phyloP scores from a whole-genome alignment of 53 echinoderm and acorn worm genomes.

The Echinometra lucunter region DNA sequence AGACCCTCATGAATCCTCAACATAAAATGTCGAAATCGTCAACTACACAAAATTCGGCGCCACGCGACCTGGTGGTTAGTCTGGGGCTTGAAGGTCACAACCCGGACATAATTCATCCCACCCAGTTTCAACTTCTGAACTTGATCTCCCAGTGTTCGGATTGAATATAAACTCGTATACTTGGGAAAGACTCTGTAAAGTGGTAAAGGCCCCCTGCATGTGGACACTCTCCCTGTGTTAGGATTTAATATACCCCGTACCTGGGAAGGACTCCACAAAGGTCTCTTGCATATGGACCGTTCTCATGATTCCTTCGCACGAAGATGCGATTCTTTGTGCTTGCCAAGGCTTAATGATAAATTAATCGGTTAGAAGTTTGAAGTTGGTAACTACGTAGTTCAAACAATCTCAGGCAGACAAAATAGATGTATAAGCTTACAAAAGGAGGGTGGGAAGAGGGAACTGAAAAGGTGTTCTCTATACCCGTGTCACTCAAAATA shows the following conservation, averaged over 20 bases:
- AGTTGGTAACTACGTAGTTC: too few relatives aligned
- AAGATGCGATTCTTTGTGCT: neutral
- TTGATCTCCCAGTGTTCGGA: constrained; percentile 30
- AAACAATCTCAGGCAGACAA: too few relatives aligned
- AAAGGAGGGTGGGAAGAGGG: too few relatives aligned
- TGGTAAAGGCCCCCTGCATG: neutral
- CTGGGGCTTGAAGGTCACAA: constrained; percentile 11
- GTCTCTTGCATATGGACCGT: neutral
- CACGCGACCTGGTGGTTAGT: constrained; percentile 51
- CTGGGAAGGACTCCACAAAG: neutral
- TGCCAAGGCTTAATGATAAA: neutral
- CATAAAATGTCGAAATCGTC: neutral
- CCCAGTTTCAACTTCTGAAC: constrained; percentile 50
- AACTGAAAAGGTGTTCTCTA: too few relatives aligned
- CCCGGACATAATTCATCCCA: constrained; percentile 55
- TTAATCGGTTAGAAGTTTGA: neutral
- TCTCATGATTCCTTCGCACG: neutral
- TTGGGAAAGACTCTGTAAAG: neutral
- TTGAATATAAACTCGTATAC: neutral
- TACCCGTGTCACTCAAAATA: too few relatives aligned
- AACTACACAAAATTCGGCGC: constrained; percentile 39
- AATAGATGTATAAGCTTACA: too few relatives aligned
- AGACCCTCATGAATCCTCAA: neutral
- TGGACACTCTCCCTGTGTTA: constrained; percentile 12
- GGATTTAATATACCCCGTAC: neutral